Percentiles rank a stretch among this genome's conserved stretches.
Conservation (phyloP, 2,888 invertebrate genomes). For the Drosophila lacicola region DNA sequence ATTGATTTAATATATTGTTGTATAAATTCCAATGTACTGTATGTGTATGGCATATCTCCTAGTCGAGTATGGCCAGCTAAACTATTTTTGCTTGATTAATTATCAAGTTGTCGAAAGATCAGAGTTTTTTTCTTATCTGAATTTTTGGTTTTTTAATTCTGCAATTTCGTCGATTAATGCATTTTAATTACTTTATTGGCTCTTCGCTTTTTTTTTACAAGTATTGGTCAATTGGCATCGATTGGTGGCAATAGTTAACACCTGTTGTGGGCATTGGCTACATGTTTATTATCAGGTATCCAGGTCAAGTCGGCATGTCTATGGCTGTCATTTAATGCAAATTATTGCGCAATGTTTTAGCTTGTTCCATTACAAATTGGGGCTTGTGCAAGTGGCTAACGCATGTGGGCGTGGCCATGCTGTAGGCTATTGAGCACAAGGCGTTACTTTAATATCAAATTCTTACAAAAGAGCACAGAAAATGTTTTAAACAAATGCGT, state of each 20-base stretch:
- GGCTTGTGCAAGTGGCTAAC: slow-evolving; percentile 52
- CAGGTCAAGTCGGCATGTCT: slow-evolving; percentile 72
- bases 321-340: slow-evolving; percentile 72
- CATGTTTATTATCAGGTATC: slow-evolving; percentile 55
- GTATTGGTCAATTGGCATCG: slow-evolving; percentile 33
- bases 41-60: background rate
- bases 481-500: slow-evolving; percentile 18
- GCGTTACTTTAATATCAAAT: slow-evolving; percentile 40
- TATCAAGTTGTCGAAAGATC: background rate
- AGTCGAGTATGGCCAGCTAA: background rate
- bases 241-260: slow-evolving; percentile 51
- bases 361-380: slow-evolving; percentile 65
- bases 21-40: no score
- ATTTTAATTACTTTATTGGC: slow-evolving; percentile 42
- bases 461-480: slow-evolving; percentile 21
- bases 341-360: slow-evolving; percentile 62
- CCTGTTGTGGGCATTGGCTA: slow-evolving; percentile 52
- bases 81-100: background rate
- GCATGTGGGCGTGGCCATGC: slow-evolving; percentile 62
- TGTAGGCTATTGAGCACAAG: slow-evolving; percentile 49
- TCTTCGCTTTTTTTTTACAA: slow-evolving; percentile 18
- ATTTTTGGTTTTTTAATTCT: background rate
- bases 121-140: background rate
- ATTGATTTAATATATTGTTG: no score
- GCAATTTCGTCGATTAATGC: slow-evolving; percentile 27